Conservation (phyloP, 2,888 invertebrate genomes). For the Drosophila putrida region DNA sequence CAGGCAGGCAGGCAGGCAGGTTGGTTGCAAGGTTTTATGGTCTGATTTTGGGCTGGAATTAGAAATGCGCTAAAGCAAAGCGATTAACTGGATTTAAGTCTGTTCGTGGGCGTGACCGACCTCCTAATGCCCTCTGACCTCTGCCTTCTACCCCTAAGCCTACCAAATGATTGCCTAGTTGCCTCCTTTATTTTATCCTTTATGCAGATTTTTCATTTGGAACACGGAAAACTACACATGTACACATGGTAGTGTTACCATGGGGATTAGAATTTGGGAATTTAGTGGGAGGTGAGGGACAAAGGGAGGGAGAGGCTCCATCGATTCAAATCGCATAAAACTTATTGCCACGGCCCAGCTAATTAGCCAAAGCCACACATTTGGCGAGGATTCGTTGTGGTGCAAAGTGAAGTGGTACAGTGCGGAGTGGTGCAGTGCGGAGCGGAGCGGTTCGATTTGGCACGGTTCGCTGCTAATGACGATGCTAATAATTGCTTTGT, state of each 20-base stretch:
- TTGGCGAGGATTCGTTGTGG: constrained; percentile 1
- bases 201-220: constrained; percentile 18
- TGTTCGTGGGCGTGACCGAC: constrained; percentile 20
- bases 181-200: constrained; percentile 21
- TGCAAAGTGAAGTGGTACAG: too few relatives aligned
- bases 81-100: constrained; percentile 56
- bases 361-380: constrained; percentile 55
- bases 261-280: not conserved
- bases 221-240: not conserved
- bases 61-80: constrained; percentile 49
- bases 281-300: not conserved
- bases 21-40: not conserved
- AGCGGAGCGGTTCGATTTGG: constrained; percentile 27
- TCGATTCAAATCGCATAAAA: constrained; percentile 57
- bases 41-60: constrained; percentile 26
- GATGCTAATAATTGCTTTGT: constrained; percentile 72
- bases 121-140: not conserved
- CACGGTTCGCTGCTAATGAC: constrained; percentile 59
- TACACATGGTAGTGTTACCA: not conserved
- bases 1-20: not conserved
- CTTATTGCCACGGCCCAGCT: constrained; percentile 45
- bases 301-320: constrained; percentile 10
- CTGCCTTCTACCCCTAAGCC: not conserved
- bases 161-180: not conserved
- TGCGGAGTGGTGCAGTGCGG: not conserved